Percentiles rank a stretch among this genome's conserved stretches.
phyloP scores from a whole-genome alignment of 2,888 invertebrate species.

The Drosophila formosana region DNA sequence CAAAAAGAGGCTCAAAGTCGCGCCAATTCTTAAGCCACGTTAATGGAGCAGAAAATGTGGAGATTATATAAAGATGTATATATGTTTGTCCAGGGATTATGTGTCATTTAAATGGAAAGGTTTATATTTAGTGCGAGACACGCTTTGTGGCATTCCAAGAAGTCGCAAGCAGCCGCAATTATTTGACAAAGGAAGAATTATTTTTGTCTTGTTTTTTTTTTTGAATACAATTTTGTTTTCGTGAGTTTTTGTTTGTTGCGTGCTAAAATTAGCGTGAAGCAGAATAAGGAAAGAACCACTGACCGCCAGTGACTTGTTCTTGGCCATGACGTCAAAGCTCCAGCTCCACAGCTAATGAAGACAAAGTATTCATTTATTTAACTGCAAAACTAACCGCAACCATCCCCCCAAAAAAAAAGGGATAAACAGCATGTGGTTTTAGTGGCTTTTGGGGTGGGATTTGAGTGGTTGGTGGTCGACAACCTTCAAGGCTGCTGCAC shows the following conservation, averaged over 20 bases:
- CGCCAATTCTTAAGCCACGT: constrained; percentile 44
- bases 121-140: constrained; percentile 52
- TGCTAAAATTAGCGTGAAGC: constrained; percentile 60
- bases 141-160: constrained; percentile 13
- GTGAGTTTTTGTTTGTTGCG: constrained; percentile 32
- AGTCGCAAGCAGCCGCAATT: constrained; percentile 33
- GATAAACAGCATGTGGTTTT: background rate
- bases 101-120: constrained; percentile 12
- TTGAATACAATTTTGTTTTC: constrained; percentile 1
- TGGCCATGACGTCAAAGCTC: constrained; percentile 64
- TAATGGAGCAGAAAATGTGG: constrained; percentile 18
- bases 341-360: constrained; percentile 62
- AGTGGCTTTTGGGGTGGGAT: background rate
- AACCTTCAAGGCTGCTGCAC: constrained; percentile 47
- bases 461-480: background rate
- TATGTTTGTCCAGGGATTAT: constrained; percentile 7
- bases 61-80: background rate
- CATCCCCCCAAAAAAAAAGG: background rate
- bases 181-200: constrained; percentile 45
- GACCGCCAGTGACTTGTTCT: constrained; percentile 48
- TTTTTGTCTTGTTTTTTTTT: constrained; percentile 33
- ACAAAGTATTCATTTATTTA: constrained; percentile 63
- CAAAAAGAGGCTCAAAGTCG: constrained; percentile 18
- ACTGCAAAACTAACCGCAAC: constrained; percentile 28
- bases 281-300: constrained; percentile 25